A percentile compares a stretch with the other conserved stretches of the same genome.
phyloP scores from a whole-genome alignment of 2,888 invertebrate species.

The Folsomia manolachei region DNA sequence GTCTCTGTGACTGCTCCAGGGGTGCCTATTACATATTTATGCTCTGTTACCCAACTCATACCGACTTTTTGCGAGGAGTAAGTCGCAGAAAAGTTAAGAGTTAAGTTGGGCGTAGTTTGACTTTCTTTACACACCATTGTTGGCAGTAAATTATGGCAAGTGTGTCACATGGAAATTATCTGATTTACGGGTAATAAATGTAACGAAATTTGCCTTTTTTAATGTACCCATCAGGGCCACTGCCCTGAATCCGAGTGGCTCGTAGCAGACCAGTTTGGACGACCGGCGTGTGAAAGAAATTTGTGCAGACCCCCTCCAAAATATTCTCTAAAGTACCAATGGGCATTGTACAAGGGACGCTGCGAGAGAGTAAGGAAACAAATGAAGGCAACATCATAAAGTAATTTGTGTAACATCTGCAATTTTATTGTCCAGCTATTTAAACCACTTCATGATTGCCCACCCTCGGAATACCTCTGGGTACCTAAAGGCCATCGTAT shows the following conservation, averaged over 20 bases:
- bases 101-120: background rate
- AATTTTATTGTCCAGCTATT: no score
- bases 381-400: no score
- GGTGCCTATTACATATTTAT: slow-evolving; percentile 3
- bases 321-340: slow-evolving; percentile 47
- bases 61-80: background rate
- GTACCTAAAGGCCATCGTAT: slow-evolving; percentile 28
- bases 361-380: slow-evolving; percentile 46
- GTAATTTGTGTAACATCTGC: no score
- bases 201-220: slow-evolving; percentile 16
- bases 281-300: slow-evolving; percentile 49
- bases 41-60: background rate
- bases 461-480: slow-evolving; percentile 47
- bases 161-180: slow-evolving; percentile 22
- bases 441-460: slow-evolving; percentile 49
- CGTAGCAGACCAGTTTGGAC: slow-evolving; percentile 48
- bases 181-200: slow-evolving; percentile 17
- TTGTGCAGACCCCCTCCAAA: slow-evolving; percentile 49
- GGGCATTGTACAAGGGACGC: slow-evolving; percentile 50
- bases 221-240: slow-evolving; percentile 39
- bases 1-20: background rate
- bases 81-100: background rate
- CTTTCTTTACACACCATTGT: background rate
- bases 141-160: slow-evolving; percentile 9
- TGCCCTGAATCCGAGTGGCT: slow-evolving; percentile 50